Evolutionary conservation across 2,113 vertebrate species (phyloP).

Genomic region (Phalacrocorax brasilianus): DNA sequence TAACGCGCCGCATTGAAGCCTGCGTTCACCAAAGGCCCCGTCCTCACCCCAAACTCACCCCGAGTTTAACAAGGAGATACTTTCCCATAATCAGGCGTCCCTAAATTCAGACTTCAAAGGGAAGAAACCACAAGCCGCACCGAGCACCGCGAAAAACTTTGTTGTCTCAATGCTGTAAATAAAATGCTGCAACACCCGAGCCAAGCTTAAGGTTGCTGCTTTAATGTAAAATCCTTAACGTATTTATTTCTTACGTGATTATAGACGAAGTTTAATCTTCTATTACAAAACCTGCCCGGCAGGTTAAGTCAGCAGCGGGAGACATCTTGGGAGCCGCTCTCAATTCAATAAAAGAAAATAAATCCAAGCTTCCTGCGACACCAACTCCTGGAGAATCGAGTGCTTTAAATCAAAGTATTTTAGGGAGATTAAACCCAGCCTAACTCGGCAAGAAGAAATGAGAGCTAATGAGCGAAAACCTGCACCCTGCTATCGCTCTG

Average conservation of each 20-base stretch:
- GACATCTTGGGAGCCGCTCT: neutral
- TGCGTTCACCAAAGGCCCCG: fast-evolving
- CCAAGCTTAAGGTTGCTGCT: neutral
- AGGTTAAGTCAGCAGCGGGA: neutral
- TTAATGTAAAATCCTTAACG: neutral
- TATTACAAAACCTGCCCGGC: neutral
- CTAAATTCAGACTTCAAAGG: neutral
- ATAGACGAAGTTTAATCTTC: neutral
- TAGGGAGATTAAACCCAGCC: neutral
- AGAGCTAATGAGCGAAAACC: neutral
- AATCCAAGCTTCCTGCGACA: neutral
- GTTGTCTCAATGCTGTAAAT: fast-evolving
- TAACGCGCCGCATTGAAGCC: fast-evolving
- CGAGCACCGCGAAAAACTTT: fast-evolving
- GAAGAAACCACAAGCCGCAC: neutral
- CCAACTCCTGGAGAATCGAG: neutral
- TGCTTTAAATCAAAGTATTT: neutral
- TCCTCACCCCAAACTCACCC: neutral
- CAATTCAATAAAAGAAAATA: neutral
- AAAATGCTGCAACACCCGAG: fast-evolving
- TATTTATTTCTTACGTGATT: neutral
- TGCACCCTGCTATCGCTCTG: neutral
- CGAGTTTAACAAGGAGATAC: neutral
- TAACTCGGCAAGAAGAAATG: neutral
- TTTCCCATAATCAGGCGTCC: neutral